A percentile compares a stretch with the other conserved stretches of the same genome.
Evolutionary conservation across 2,888 invertebrate genomes (phyloP).

Genomic region (Netelia virgata): DNA sequence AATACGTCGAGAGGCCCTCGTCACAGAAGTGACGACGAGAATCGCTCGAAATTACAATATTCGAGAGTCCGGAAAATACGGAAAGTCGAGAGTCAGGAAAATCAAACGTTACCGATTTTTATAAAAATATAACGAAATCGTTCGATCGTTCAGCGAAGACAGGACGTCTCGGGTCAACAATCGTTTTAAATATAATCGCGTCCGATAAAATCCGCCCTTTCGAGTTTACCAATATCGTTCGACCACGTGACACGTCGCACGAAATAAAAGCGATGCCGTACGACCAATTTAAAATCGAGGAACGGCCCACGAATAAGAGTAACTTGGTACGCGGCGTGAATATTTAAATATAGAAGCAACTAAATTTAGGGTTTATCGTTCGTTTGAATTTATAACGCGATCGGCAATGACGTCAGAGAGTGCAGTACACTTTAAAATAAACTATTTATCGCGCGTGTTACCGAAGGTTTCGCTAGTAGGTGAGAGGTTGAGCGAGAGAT

Average conservation of each 20-base stretch:
- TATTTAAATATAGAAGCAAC: constrained; percentile 37
- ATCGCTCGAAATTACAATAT: too few relatives aligned
- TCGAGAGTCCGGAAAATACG: too few relatives aligned
- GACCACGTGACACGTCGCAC: neutral
- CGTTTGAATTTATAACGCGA: constrained; percentile 8
- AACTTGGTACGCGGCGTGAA: neutral
- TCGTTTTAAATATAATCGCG: neutral
- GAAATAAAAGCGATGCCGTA: neutral
- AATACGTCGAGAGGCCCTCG: too few relatives aligned
- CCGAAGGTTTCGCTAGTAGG: constrained; percentile 9
- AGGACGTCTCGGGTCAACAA: neutral
- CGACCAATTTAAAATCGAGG: too few relatives aligned
- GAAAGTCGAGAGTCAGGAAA: too few relatives aligned
- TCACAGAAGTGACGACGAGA: too few relatives aligned
- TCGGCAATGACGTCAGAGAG: constrained; percentile 40
- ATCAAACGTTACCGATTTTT: too few relatives aligned
- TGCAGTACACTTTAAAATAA: constrained; percentile 20
- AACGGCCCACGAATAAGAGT: too few relatives aligned
- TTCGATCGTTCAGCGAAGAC: too few relatives aligned
- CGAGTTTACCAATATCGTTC: neutral
- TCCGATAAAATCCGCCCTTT: neutral
- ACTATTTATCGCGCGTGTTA: constrained; percentile 34
- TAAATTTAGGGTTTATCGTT: constrained; percentile 19
- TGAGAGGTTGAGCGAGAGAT: constrained; percentile 51
- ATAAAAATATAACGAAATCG: too few relatives aligned